A percentile compares a stretch with the other conserved stretches of the same genome.
phyloP scores from a whole-genome alignment of 2,113 vertebrate species.

The Pelecanoides urinatrix region DNA sequence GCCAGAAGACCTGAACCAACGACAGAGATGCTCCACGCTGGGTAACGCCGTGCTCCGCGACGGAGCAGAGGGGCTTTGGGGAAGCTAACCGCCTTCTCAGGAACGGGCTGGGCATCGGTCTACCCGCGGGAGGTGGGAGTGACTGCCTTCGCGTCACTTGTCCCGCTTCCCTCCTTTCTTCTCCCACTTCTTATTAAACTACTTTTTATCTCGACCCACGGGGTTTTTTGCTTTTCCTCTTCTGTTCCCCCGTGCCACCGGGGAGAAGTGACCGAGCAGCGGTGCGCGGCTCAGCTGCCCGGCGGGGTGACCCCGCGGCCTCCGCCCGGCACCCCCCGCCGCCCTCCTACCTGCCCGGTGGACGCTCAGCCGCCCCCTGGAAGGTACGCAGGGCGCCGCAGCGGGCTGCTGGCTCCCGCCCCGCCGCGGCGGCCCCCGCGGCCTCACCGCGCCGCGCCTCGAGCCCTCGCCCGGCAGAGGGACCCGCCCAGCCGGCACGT shows the following conservation, averaged over 20 bases:
- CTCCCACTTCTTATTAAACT: accelerated
- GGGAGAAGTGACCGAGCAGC: accelerated
- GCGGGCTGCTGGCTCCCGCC: too few species aligned
- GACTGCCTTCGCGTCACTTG: accelerated
- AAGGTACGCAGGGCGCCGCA: too few species aligned
- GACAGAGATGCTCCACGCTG: accelerated
- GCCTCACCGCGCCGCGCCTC: too few species aligned
- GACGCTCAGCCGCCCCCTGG: background rate
- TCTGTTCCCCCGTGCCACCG: accelerated
- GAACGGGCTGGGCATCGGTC: accelerated
- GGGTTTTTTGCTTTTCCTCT: too few species aligned
- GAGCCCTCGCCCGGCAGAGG: too few species aligned
- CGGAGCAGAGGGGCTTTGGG: accelerated
- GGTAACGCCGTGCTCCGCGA: accelerated
- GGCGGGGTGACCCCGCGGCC: accelerated
- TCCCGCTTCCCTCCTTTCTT: background rate
- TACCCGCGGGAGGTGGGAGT: accelerated
- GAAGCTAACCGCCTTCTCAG: accelerated
- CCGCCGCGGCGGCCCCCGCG: too few species aligned
- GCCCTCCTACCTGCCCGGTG: too few species aligned
- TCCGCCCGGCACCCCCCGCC: background rate
- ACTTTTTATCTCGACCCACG: accelerated
- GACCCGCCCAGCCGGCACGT: too few species aligned
- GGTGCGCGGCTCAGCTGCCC: background rate
- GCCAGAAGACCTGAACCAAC: too few species aligned